Evolutionary conservation across 35 echinoderm and acorn worm species (phyloP).

Genomic region (Strongylocentrotus purpuratus): DNA sequence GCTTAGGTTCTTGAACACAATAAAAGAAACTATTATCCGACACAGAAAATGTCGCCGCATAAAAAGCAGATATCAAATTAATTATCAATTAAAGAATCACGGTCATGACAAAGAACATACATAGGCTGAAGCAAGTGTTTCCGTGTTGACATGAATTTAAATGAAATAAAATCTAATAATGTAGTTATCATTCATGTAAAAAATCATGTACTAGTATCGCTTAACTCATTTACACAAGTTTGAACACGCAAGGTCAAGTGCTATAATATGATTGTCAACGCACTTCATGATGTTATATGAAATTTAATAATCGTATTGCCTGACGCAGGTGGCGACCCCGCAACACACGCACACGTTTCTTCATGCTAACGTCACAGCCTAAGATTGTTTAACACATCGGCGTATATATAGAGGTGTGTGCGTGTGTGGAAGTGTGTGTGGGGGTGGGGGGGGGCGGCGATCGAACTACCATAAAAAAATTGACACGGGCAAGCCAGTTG

Average conservation of each 20-base stretch:
- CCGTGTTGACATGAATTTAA: too few species aligned
- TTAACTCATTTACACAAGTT: neutral
- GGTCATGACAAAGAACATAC: too few species aligned
- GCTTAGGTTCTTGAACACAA: neutral
- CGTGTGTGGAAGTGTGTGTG: neutral
- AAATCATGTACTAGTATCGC: neutral
- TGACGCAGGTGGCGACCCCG: neutral
- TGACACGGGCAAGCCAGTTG: too few species aligned
- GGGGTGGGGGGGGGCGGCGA: neutral
- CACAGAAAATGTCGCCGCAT: neutral
- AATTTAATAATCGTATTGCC: neutral
- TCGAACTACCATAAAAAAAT: too few species aligned
- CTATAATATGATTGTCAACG: neutral
- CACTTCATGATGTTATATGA: neutral
- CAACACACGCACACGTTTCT: neutral
- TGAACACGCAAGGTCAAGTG: neutral
- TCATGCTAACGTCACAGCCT: neutral
- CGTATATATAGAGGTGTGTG: neutral
- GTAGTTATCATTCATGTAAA: neutral
- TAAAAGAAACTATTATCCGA: neutral
- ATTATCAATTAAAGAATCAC: too few species aligned
- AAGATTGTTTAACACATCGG: constrained; percentile 7
- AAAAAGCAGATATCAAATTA: neutral
- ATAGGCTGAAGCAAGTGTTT: too few species aligned
- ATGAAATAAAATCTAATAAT: neutral